Percentiles rank a stretch among this genome's conserved stretches.
Conservation (phyloP, 2,797 vertebrate species). For the Cetoscarus ocellatus region DNA sequence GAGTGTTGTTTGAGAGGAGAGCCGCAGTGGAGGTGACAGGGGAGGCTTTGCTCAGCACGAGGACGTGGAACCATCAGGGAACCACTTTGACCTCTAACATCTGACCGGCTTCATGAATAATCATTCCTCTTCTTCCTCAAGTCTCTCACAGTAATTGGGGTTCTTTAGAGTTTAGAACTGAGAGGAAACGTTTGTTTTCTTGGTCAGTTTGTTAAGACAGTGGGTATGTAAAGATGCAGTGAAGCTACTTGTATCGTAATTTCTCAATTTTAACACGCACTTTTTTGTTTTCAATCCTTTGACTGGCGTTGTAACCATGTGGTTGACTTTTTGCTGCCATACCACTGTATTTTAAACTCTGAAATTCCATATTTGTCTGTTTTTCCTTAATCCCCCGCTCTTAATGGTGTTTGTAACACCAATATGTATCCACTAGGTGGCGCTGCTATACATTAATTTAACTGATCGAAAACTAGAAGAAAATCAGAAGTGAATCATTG, state of each 20-base stretch:
- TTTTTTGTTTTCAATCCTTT: too few species aligned
- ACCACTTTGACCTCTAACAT: slow-evolving; percentile 77
- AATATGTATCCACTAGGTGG: too few species aligned
- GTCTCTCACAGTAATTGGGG: slow-evolving; percentile 41
- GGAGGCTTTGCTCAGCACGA: slow-evolving; percentile 62
- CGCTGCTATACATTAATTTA: too few species aligned
- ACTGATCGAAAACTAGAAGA: too few species aligned
- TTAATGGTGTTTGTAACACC: too few species aligned
- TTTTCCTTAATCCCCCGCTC: too few species aligned
- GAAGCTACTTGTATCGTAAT: background rate
- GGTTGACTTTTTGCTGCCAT: too few species aligned
- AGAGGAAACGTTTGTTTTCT: slow-evolving; percentile 7
- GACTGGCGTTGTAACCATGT: too few species aligned
- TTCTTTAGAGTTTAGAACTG: slow-evolving; percentile 52
- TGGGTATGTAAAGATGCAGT: background rate
- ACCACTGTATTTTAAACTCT: too few species aligned
- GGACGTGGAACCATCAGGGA: slow-evolving; percentile 69
- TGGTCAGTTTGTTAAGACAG: slow-evolving; percentile 24
- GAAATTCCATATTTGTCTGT: too few species aligned
- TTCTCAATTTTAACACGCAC: too few species aligned
- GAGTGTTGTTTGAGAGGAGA: slow-evolving; percentile 60
- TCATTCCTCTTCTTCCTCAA: slow-evolving; percentile 31
- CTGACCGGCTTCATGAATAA: slow-evolving; percentile 62
- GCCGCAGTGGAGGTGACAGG: slow-evolving; percentile 71
- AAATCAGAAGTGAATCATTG: too few species aligned